Base-by-base conservation (phyloP, 2,113 vertebrate genomes). In the Callorhinus ursinus region DNA sequence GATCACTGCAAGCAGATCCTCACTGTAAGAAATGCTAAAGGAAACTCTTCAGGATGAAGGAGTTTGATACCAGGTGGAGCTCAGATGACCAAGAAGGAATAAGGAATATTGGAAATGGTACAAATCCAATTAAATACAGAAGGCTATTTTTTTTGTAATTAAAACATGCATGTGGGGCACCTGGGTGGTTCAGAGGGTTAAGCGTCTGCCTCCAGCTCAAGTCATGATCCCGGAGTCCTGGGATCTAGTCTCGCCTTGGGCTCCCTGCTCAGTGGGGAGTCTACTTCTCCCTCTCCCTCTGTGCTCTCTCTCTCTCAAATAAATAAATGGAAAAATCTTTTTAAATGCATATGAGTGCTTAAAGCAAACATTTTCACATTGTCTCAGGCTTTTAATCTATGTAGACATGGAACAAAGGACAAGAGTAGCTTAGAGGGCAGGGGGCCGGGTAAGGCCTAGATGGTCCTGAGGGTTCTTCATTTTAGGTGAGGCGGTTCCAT, bases 401-500 rank as follows among this genome's bases (percentile, higher is more conserved):
- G 3, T 14, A 28, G 36, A 28, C 18, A 19, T 15, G 22, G 18
- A 79, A 36, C 57, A 8, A 65, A 31, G 4, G 28, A 22, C 36
- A 79, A 1, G 12, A 1, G 0, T 1, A 42, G 81, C n/a, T 28
- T 15, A 21, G 21, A 69, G 42, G 26, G 2, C 2, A n/a, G 19
- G 22, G 72, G 21, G 18, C 5, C 9, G 5, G 28, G 39, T 4
- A 1, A 9, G 46, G n/a, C 24, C 7, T 0, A 0, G 2, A 0
- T 0, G 51, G 31, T 10, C 9, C 5, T 15, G 2, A n/a, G n/a
- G 0, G 33, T 22, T 46, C 63, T 74, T 1, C 26, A 3, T 31
- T 53, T 49, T 4, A 0, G 21, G 51, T 18, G 21, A 18, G 5
- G 2, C 24, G 42, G 59, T 2, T 16, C 11, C 2, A 0, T 21